Base-by-base conservation (phyloP, 2,888 invertebrate species). In the Uloborus plumipes region DNA sequence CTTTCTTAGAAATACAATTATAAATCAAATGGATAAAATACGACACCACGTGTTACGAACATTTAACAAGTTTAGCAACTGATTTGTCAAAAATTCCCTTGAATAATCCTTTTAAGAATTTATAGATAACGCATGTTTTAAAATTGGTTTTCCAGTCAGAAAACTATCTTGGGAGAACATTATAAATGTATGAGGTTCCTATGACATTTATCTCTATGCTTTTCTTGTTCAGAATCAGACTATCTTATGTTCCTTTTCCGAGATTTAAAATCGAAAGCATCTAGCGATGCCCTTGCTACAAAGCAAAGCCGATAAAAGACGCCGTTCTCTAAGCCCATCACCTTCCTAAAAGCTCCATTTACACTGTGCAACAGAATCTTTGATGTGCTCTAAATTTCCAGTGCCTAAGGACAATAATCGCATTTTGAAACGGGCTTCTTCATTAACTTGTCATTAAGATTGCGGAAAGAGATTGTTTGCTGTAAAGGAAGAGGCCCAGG, bases 391-490 rank as follows among this genome's bases (percentile, higher is more conserved):
- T 72, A 78, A 26, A 78, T 71, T 77, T 72, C 72, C 72, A 59
- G 66, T 39, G 72, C 78, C 78, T 66, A 50, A 78, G 78, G 78
- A 72, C 78, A 78, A 78, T 78, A 78, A 78, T 78, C 72, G 55
- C 78, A 72, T 78, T 78, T 78, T 78, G 72, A 78, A 71, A 59
- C 65, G 78, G 22, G 72, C 78, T 78, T 72, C 72, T 72, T 78
- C 78, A 78, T 78, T 78, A 78, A 78, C 78, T 78, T 78, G 78
- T 78, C 78, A 58, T 78, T 78, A 78, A 72, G 78, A 77, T 77
- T 69, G 77, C 49, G 70, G 51, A 53, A 77, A 77, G 77, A 77
- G 77, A 77, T 77, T 76, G 76, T 69, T 51, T 39, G 76, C 67
- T 76, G 75, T 75, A 66, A 58, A 59, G 16, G 49, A 75, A 75